phyloP scores from a whole-genome alignment of 2,797 vertebrate genomes.

The Myotis daubentonii region DNA sequence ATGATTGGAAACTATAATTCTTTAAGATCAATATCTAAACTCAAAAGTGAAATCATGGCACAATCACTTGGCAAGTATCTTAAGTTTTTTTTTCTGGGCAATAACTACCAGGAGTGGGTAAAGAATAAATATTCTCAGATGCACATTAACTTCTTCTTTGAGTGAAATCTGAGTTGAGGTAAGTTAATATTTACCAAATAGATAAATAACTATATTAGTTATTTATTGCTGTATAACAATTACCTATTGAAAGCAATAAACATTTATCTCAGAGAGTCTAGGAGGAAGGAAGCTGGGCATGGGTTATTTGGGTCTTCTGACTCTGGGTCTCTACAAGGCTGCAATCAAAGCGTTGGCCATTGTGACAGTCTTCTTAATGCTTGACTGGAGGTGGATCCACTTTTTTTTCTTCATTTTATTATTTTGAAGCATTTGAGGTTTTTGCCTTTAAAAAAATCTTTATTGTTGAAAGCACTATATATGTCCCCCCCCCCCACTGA shows the following conservation, averaged over 20 bases:
- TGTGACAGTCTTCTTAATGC: neutral
- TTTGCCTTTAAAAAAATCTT: no score
- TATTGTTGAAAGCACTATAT: no score
- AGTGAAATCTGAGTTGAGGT: neutral
- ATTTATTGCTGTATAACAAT: neutral
- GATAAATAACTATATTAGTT: neutral
- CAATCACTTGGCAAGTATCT: neutral
- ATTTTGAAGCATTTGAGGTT: no score
- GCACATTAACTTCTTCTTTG: neutral
- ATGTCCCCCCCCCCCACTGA: no score
- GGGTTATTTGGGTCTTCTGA: neutral
- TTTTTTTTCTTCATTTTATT: no score
- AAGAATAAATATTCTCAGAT: neutral
- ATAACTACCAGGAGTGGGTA: neutral
- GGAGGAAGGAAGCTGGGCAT: neutral
- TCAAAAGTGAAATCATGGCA: conserved; percentile 41
- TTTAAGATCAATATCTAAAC: conserved; percentile 63
- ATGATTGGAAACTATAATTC: conserved; percentile 22
- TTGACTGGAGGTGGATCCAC: neutral
- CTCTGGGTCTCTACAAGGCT: neutral
- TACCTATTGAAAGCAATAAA: neutral
- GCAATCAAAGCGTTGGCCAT: neutral
- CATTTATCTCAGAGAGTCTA: neutral
- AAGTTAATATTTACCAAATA: conserved; percentile 4
- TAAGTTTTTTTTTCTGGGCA: conserved; percentile 8